Conservation (phyloP, 92 coral and sea anemone species). For the Zoanthus sansibaricus region DNA sequence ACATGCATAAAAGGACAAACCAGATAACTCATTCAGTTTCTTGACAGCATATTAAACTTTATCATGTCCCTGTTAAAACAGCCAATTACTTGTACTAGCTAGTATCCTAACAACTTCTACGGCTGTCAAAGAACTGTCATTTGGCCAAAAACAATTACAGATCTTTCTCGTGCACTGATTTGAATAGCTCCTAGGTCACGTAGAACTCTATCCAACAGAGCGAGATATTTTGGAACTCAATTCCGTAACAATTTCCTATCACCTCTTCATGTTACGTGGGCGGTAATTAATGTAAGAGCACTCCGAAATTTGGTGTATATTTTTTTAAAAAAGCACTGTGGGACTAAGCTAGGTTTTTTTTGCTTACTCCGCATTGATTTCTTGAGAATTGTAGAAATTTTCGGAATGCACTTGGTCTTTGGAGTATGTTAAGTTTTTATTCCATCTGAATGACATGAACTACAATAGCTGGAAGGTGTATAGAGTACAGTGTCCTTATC, state of each 20-base stretch:
- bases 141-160: conserved; percentile 8
- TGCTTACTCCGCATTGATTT: too few species aligned
- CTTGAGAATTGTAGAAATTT: too few species aligned
- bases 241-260: not conserved
- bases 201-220: not conserved
- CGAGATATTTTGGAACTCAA: not conserved
- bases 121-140: conserved; percentile 8
- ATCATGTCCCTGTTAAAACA: conserved; percentile 12
- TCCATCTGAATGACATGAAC: not conserved
- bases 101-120: not conserved
- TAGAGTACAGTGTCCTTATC: not conserved
- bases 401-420: not conserved
- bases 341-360: too few species aligned
- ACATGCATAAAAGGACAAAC: not conserved
- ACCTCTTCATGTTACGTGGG: not conserved
- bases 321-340: too few species aligned
- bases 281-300: not conserved
- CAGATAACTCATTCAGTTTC: not conserved
- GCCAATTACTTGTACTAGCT: not conserved
- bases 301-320: not conserved
- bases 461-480: not conserved
- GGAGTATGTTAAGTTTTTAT: not conserved
- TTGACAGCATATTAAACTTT: not conserved
- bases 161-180: not conserved
- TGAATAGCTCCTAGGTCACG: not conserved